Evolutionary conservation across 2,113 vertebrate genomes (phyloP).

Genomic region (Parotia lawesii): DNA sequence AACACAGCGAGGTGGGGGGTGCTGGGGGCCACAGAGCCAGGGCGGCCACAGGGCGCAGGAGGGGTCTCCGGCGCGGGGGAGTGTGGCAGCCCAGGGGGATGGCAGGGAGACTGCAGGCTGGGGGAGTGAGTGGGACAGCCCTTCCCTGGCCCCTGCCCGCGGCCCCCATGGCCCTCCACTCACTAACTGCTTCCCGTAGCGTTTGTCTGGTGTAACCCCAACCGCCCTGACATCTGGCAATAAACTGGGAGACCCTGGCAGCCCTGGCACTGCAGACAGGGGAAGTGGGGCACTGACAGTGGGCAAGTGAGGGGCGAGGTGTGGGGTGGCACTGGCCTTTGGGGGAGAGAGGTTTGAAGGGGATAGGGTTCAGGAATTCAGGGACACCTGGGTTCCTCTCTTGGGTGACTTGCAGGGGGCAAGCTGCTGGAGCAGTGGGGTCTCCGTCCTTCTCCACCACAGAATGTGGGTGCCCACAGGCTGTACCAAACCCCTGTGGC

Average conservation of each 20-base stretch:
- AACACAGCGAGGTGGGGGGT: background rate
- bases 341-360: background rate
- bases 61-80: background rate
- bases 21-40: background rate
- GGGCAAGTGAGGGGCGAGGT: background rate
- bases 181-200: slow-evolving; percentile 59
- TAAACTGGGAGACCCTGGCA: slow-evolving; percentile 60
- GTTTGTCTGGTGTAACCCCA: slow-evolving; percentile 52
- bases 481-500: background rate
- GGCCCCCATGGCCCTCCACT: background rate
- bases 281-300: background rate
- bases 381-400: background rate
- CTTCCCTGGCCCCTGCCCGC: background rate
- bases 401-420: rapidly evolving
- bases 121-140: background rate
- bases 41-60: background rate
- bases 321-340: background rate
- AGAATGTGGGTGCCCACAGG: background rate
- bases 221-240: slow-evolving; percentile 59
- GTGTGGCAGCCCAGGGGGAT: background rate
- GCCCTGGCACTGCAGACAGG: background rate
- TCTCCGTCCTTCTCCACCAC: background rate
- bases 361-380: background rate
- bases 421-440: background rate
- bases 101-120: background rate